These are phyloP conservation scores for Lepidurus arcticus DNA, from an alignment of 1,140 invertebrate species.

Conservation along the genomic window DNA sequence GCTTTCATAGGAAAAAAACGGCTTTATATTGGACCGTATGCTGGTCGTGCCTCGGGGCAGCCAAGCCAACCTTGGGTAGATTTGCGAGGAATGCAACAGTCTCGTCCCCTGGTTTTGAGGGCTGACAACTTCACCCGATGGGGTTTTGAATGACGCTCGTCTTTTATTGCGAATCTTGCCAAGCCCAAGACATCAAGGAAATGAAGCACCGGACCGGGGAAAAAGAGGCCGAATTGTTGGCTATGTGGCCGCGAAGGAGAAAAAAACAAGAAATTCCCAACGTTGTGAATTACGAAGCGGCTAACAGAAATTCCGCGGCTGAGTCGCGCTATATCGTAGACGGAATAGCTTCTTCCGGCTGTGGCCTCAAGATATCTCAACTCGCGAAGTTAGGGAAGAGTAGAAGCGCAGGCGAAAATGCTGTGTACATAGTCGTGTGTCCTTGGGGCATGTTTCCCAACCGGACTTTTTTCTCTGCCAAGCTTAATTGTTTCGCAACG, in stretches of 20 bases:
- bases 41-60: too few species aligned
- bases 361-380: not conserved
- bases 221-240: not conserved
- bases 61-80: too few species aligned
- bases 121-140: not conserved
- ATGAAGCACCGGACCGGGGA: not conserved
- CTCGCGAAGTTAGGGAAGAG: not conserved
- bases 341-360: slow-evolving; percentile 3
- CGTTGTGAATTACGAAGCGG: not conserved
- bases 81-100: not conserved
- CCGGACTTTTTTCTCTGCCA: not conserved
- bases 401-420: not conserved
- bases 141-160: not conserved
- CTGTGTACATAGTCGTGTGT: too few species aligned
- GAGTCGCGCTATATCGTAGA: not conserved
- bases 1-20: too few species aligned
- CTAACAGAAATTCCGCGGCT: not conserved
- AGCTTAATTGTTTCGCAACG: not conserved
- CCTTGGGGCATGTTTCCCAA: too few species aligned
- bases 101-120: not conserved
- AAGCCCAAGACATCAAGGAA: not conserved
- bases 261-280: not conserved
- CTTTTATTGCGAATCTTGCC: not conserved
- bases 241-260: not conserved
- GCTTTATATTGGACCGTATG: too few species aligned